Conservation (phyloP, 2,113 vertebrate species). For the Hemiscyllium ocellatum region DNA sequence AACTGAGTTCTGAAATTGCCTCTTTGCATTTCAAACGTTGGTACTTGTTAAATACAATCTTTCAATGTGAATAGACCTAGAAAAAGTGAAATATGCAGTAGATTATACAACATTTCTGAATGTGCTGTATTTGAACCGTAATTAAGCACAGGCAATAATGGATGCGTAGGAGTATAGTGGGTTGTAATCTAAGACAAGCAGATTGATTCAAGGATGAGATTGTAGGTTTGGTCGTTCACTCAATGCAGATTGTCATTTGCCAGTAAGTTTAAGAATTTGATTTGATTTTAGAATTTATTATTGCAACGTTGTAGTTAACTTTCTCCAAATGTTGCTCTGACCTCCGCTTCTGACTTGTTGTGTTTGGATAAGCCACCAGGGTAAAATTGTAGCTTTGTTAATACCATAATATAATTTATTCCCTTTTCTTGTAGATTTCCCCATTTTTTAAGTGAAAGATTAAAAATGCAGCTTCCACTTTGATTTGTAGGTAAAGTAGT, state of each 20-base stretch:
- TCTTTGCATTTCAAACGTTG: not conserved
- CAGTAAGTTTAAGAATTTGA: not conserved
- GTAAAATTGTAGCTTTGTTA: not conserved
- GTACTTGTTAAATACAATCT: not conserved
- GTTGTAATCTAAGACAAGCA: conserved; percentile 18
- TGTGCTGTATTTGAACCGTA: not conserved
- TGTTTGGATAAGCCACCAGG: not conserved
- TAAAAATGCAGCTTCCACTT: not conserved
- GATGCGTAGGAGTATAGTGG: conserved; percentile 18
- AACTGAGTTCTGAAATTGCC: not conserved
- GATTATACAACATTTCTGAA: not conserved
- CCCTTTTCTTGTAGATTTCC: not conserved
- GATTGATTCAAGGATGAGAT: conserved; percentile 11
- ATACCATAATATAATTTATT: not conserved
- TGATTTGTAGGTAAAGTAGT: not conserved
- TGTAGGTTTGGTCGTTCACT: not conserved
- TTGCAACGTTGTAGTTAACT: not conserved
- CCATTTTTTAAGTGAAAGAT: not conserved
- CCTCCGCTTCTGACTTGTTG: not conserved
- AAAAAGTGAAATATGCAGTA: not conserved
- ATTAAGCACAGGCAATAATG: not conserved
- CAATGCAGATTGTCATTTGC: not conserved
- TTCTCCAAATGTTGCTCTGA: not conserved
- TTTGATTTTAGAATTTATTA: not conserved
- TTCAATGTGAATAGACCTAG: not conserved